Evolutionary conservation across 2,888 invertebrate genomes (phyloP).

Genomic region (Phortica magna): DNA sequence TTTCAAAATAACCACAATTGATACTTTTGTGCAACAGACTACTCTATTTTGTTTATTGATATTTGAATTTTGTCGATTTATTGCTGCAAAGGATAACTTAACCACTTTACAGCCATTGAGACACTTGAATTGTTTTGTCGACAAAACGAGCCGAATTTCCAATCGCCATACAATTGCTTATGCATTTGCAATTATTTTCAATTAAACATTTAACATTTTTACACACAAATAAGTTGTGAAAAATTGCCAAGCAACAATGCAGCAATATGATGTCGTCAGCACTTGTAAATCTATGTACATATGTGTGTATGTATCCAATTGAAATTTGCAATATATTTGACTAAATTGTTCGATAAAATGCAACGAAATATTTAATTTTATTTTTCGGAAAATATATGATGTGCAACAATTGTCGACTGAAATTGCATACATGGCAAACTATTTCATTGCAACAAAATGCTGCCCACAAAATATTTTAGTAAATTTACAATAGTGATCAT

Average conservation of each 20-base stretch:
- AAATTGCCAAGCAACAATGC: background rate
- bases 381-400: background rate
- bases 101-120: background rate
- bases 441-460: background rate
- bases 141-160: background rate
- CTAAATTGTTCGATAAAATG: constrained; percentile 12
- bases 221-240: background rate
- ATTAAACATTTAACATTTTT: constrained; percentile 30
- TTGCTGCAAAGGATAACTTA: background rate
- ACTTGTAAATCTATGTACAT: background rate
- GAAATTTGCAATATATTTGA: constrained; percentile 21
- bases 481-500: too few relatives aligned
- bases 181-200: constrained; percentile 28
- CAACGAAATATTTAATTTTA: constrained; percentile 24
- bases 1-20: background rate
- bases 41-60: background rate
- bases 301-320: background rate
- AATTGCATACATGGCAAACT: background rate
- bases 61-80: constrained; percentile 12
- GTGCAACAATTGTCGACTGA: background rate
- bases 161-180: constrained; percentile 26
- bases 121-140: background rate
- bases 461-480: too few relatives aligned
- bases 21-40: background rate
- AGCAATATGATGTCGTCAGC: background rate